Evolutionary conservation across 2,113 vertebrate species (phyloP).

Genomic region (Gasterosteus nipponicus): DNA sequence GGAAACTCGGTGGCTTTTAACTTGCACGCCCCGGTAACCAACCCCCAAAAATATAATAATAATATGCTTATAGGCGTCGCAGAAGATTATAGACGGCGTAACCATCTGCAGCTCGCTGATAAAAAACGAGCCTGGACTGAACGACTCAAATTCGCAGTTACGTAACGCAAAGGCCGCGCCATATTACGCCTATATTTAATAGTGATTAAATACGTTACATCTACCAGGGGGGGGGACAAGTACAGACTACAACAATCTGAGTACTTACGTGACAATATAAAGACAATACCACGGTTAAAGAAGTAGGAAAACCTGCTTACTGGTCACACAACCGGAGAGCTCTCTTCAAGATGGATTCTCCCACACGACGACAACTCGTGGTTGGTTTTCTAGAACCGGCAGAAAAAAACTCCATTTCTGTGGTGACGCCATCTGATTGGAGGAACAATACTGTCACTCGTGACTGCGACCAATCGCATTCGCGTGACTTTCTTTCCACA

Average conservation of each 20-base stretch:
- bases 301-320: constrained; percentile 62
- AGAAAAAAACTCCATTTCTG: constrained; percentile 57
- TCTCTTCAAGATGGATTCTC: constrained; percentile 83
- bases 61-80: background rate
- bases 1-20: background rate
- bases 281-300: constrained; percentile 14
- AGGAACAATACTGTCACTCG: constrained; percentile 40
- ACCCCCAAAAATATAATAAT: too few species aligned
- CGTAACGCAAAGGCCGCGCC: constrained; percentile 70
- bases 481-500: constrained; percentile 4
- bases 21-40: background rate
- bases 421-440: constrained; percentile 61
- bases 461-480: constrained; percentile 39
- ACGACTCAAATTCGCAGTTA: constrained; percentile 66
- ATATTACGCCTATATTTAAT: background rate
- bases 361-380: constrained; percentile 81
- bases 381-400: constrained; percentile 82
- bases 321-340: constrained; percentile 72
- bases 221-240: too few species aligned
- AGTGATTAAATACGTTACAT: fast-evolving
- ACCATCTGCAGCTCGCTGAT: constrained; percentile 39
- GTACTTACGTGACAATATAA: constrained; percentile 41
- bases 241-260: fast-evolving
- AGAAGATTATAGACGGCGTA: background rate
- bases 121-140: constrained; percentile 32